These are phyloP conservation scores for Ormyrus thymus DNA, from an alignment of 2,888 invertebrate species.

Conservation along the genomic window DNA sequence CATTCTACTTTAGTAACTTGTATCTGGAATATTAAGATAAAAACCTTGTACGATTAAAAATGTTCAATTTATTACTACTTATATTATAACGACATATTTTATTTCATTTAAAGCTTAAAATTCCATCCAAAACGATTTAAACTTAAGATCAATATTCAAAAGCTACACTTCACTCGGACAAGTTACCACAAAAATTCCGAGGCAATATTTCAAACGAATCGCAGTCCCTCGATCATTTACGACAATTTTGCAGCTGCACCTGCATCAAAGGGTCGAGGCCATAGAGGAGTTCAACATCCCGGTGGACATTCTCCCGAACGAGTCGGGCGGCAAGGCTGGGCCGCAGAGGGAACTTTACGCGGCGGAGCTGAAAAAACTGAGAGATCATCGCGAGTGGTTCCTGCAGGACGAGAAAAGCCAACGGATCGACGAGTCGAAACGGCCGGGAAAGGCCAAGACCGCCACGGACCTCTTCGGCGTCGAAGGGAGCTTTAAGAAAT, in stretches of 20 bases:
- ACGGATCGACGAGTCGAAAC: constrained; percentile 78
- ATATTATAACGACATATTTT: no score
- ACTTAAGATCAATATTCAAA: no score
- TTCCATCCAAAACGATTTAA: no score
- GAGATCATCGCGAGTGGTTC: constrained; percentile 71
- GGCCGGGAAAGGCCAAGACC: constrained; percentile 78
- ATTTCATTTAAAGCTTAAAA: no score
- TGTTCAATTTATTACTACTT: no score
- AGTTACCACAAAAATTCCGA: no score
- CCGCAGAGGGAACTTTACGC: constrained; percentile 65
- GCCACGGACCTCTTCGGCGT: constrained; percentile 80
- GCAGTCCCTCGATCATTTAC: no score
- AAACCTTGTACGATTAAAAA: no score
- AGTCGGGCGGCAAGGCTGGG: constrained; percentile 79
- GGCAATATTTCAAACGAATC: no score
- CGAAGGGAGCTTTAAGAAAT: constrained; percentile 84
- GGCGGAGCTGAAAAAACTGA: constrained; percentile 63
- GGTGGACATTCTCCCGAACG: constrained; percentile 79
- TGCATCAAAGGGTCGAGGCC: constrained; percentile 76
- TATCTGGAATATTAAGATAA: no score
- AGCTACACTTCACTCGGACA: no score
- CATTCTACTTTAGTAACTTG: no score
- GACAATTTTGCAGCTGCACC: constrained; percentile 64
- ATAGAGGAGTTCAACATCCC: constrained; percentile 75
- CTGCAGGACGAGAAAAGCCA: constrained; percentile 76